These are phyloP conservation scores for Clarias fuscus DNA, from an alignment of 2,797 vertebrate genomes.

Conservation along the genomic window DNA sequence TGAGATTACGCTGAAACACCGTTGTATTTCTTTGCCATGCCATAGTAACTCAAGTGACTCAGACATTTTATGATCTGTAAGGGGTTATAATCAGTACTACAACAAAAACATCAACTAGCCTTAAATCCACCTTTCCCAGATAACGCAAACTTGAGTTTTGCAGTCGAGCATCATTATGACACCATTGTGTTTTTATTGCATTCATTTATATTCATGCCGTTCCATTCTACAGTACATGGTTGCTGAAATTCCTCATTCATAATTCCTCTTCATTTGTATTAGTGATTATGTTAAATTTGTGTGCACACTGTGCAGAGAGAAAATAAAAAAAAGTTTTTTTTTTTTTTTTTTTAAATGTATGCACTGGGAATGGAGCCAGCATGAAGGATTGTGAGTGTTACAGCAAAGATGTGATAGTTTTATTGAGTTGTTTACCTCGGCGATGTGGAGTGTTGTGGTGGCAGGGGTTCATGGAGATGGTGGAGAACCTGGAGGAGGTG, in stretches of 20 bases:
- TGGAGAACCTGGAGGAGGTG: conserved; percentile 57
- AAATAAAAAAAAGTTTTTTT: not conserved
- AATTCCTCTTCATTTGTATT: not conserved
- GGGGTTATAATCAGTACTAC: not conserved
- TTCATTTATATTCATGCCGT: not conserved
- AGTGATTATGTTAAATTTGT: not conserved
- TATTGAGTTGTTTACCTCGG: conserved; percentile 2
- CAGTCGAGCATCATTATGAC: not conserved
- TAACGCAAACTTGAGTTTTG: not conserved
- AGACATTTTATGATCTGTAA: not conserved
- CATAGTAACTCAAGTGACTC: not conserved
- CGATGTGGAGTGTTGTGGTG: conserved; percentile 62
- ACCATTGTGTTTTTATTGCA: not conserved
- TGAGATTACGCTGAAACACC: not conserved
- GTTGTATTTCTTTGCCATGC: not conserved
- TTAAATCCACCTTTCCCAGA: not conserved
- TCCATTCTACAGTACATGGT: not conserved
- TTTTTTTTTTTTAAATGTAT: not conserved
- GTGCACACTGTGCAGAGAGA: not conserved
- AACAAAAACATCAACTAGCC: not conserved
- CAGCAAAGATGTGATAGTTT: not conserved
- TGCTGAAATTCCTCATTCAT: conserved; percentile 6
- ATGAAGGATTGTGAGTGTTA: not conserved
- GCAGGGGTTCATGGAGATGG: conserved; percentile 66
- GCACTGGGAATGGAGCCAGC: not conserved